Evolutionary conservation across 2,888 invertebrate species (phyloP), one percentile per base, ranked within the genome.

Genomic region (Argyra leucocephala): DNA sequence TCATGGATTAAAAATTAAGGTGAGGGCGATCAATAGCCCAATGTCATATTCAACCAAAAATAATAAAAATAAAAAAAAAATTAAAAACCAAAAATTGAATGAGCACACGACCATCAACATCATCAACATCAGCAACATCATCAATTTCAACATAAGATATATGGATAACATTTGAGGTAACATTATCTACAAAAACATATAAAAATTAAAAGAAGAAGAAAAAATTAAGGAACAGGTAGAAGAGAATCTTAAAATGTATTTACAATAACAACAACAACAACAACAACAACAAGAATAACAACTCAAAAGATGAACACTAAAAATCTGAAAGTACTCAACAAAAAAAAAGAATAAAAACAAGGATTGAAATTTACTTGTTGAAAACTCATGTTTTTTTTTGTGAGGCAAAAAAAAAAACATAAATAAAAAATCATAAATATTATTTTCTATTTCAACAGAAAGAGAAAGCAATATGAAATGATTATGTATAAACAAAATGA

Each of bases 11-110:
- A 48, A 59, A 59, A 21, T 59, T 59, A 23, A 59, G 59, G 59
- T 59, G 59, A 59, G 59, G 59, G 59, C 59, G 59, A 59, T 15
- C 48, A 48, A 48, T 48, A 48, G 48, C 18, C 48, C 48, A 48
- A 48, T 5, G 48, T 48, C 48, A 48, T 12, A 48, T 12, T 48
- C 15, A 48, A 48, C 48, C 48, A n/a, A 48, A 48, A n/a, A n/a
- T n/a, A n/a, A 48, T 48, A 48, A 48, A 18, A 48, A 15, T 18
- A 18, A 15, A 48, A 48, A 48, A 15, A 48, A 48, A 48, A n/a
- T 18, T 2, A 48, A 48, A 48, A 48, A 48, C 18, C 18, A 48
- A 48, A 48, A 48, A 48, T 48, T 48, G 48, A 48, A 48, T 48
- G 48, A 48, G 48, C 48, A 48, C 48, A 48, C 48, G 48, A 48